Conservation (phyloP, 2,113 vertebrate genomes). For the Cyrtonyx montezumae region DNA sequence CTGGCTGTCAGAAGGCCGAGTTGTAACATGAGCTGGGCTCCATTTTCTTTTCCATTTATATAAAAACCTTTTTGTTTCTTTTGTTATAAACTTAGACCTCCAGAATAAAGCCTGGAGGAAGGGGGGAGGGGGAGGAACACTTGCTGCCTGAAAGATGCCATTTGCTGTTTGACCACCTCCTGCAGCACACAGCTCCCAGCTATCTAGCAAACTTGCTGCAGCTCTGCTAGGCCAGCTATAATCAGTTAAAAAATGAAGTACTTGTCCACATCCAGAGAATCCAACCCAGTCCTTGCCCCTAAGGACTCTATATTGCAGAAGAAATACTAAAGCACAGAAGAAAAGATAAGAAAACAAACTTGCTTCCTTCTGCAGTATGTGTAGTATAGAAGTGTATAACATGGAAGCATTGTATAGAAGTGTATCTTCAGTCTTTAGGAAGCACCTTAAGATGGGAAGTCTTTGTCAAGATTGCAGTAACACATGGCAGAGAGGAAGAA, state of each 20-base stretch:
- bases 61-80: slow-evolving; percentile 74
- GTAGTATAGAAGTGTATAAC: not conserved
- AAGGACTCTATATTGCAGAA: not conserved
- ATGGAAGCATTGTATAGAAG: not conserved
- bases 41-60: slow-evolving; percentile 70
- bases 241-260: not conserved
- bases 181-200: not conserved
- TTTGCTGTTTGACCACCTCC: slow-evolving; percentile 11
- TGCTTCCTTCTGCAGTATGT: not conserved
- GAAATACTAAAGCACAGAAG: not conserved
- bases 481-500: not conserved
- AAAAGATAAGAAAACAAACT: not conserved
- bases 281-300: not conserved
- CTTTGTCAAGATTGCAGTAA: not conserved
- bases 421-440: not conserved
- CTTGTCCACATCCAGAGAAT: not conserved
- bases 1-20: slow-evolving; percentile 68
- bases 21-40: slow-evolving; percentile 69
- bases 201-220: not conserved
- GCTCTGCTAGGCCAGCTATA: not conserved
- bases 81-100: slow-evolving; percentile 69
- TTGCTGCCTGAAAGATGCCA: slow-evolving; percentile 41
- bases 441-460: not conserved
- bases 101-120: slow-evolving; percentile 61
- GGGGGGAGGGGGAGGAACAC: slow-evolving; percentile 20